Evolutionary conservation across 2,113 vertebrate genomes (phyloP).

Genomic region (Romanogobio albipinnatus): DNA sequence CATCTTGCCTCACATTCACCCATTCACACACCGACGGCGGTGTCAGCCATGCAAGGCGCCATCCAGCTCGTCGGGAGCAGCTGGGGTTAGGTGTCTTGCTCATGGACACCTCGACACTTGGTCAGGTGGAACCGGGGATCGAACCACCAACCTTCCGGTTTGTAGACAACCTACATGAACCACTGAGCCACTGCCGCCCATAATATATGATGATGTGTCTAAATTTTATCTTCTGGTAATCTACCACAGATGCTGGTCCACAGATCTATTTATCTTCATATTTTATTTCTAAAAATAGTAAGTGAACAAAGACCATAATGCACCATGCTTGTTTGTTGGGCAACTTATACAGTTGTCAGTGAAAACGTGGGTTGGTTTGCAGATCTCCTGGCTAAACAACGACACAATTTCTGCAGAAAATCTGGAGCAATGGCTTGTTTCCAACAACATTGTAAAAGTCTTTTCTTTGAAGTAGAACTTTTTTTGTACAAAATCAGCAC

Average conservation of each 20-base stretch:
- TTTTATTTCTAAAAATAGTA: background rate
- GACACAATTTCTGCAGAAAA: background rate
- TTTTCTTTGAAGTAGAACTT: background rate
- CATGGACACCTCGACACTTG: too few relatives aligned
- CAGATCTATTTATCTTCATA: background rate
- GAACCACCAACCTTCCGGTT: too few relatives aligned
- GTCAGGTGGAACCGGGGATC: too few relatives aligned
- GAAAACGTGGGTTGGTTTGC: background rate
- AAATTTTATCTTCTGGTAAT: background rate
- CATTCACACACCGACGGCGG: too few relatives aligned
- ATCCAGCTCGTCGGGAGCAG: too few relatives aligned
- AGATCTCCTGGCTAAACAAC: background rate
- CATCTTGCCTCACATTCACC: too few relatives aligned
- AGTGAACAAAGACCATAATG: background rate
- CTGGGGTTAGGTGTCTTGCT: too few relatives aligned
- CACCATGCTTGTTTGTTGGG: background rate
- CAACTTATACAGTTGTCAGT: background rate
- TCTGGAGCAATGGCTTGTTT: conserved; percentile 9
- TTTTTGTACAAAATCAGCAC: background rate
- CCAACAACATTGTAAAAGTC: background rate
- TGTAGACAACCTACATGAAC: too few relatives aligned
- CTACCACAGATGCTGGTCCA: background rate
- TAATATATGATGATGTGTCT: background rate
- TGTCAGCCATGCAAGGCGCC: too few relatives aligned
- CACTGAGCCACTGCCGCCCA: too few relatives aligned